phyloP scores from a whole-genome alignment of 1,140 invertebrate genomes.

The Argopecten irradians region DNA sequence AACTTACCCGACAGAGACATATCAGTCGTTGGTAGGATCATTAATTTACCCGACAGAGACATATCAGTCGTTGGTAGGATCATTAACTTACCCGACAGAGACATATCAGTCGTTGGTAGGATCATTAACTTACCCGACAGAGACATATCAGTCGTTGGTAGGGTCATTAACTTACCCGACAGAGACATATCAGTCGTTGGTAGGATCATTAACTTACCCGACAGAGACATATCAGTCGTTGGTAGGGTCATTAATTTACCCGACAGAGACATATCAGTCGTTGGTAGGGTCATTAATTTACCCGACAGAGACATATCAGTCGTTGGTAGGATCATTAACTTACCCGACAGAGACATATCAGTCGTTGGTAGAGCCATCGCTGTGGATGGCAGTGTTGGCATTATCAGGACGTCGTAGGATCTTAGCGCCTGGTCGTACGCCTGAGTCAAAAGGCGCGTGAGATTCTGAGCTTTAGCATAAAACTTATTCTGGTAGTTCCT shows the following conservation, averaged over 20 bases:
- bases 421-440: constrained; percentile 38
- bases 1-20: too few relatives aligned
- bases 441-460: constrained; percentile 6
- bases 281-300: neutral
- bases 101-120: too few relatives aligned
- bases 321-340: too few relatives aligned
- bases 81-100: neutral
- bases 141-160: constrained; percentile 26
- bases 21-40: too few relatives aligned
- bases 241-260: too few relatives aligned
- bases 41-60: too few relatives aligned
- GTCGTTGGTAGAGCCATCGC: constrained; percentile 33
- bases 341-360: neutral
- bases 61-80: too few relatives aligned
- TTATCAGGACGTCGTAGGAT: constrained; percentile 44
- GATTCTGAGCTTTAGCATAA: constrained; percentile 45
- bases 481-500: constrained; percentile 46
- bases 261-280: too few relatives aligned
- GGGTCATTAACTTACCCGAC: too few relatives aligned
- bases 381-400: constrained; percentile 40
- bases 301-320: neutral
- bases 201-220: too few relatives aligned
- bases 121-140: neutral
- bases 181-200: too few relatives aligned
- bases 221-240: too few relatives aligned